Conservation (phyloP, 2,797 vertebrate species). For the Alcedo atthis region DNA sequence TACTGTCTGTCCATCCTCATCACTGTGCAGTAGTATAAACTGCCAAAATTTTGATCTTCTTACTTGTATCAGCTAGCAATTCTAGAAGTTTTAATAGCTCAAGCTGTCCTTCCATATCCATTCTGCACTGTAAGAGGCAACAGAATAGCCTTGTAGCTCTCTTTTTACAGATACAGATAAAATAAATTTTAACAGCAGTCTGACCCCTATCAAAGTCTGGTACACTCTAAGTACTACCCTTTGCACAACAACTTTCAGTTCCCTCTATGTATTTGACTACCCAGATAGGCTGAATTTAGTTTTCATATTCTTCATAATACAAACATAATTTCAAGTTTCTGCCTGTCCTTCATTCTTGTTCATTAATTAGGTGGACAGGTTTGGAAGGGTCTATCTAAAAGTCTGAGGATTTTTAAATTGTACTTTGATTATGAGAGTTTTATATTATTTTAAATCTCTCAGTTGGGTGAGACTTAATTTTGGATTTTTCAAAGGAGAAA, state of each 20-base stretch:
- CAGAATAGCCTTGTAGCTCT: background rate
- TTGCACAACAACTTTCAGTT: background rate
- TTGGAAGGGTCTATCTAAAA: background rate
- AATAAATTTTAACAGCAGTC: background rate
- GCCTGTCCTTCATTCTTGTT: background rate
- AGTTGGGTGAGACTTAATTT: background rate
- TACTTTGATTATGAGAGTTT: background rate
- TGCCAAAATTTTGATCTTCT: constrained; percentile 9
- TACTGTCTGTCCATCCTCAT: background rate
- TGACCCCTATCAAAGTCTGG: background rate
- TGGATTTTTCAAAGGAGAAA: background rate
- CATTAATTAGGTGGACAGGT: background rate
- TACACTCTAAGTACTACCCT: background rate
- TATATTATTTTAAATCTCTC: background rate
- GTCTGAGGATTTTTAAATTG: background rate
- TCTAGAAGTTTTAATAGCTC: background rate
- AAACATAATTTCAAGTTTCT: background rate
- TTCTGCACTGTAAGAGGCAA: background rate
- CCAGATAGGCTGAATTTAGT: background rate
- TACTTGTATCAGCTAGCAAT: background rate
- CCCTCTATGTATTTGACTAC: background rate
- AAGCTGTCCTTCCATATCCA: background rate
- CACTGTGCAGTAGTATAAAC: background rate
- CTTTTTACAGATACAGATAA: background rate
- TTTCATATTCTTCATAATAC: background rate